phyloP scores from a whole-genome alignment of 2,797 vertebrate species.

The Mormyrops attenuatus region DNA sequence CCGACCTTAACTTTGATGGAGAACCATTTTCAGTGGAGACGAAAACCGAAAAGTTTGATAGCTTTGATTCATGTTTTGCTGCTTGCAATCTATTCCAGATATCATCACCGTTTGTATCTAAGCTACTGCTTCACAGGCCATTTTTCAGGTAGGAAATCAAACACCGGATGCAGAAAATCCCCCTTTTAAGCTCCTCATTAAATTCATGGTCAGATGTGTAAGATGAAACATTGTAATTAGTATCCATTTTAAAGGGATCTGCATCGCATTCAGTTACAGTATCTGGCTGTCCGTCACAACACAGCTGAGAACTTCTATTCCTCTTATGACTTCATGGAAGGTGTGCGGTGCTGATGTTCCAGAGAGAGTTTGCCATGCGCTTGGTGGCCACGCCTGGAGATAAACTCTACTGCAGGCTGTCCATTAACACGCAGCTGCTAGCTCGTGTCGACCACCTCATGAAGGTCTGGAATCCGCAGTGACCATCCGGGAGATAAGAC shows the following conservation, averaged over 20 bases:
- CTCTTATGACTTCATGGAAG: slow-evolving; percentile 53
- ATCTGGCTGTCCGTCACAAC: background rate
- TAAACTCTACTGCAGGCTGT: slow-evolving; percentile 90
- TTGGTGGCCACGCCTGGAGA: slow-evolving; percentile 89
- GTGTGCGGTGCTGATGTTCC: slow-evolving; percentile 98
- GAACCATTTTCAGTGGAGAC: background rate
- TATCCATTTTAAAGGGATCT: background rate
- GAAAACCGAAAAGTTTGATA: background rate
- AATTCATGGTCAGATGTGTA: background rate
- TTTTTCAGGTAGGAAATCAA: slow-evolving; percentile 82
- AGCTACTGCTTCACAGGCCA: slow-evolving; percentile 88
- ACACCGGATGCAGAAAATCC: background rate
- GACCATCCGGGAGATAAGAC: background rate
- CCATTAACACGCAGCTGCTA: slow-evolving; percentile 91
- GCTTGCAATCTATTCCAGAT: slow-evolving; percentile 66
- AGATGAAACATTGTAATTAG: background rate
- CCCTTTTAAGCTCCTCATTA: background rate
- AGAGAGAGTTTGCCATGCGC: slow-evolving; percentile 94
- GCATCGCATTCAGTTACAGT: background rate
- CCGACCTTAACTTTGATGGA: background rate
- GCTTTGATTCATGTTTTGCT: background rate
- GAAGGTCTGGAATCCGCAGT: slow-evolving; percentile 71
- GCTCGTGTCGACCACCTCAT: slow-evolving; percentile 94
- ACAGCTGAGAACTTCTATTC: background rate
- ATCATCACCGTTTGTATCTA: slow-evolving; percentile 96